These are phyloP conservation scores for Portunus trituberculatus DNA, from an alignment of 1,140 invertebrate genomes.

Conservation along the genomic window DNA sequence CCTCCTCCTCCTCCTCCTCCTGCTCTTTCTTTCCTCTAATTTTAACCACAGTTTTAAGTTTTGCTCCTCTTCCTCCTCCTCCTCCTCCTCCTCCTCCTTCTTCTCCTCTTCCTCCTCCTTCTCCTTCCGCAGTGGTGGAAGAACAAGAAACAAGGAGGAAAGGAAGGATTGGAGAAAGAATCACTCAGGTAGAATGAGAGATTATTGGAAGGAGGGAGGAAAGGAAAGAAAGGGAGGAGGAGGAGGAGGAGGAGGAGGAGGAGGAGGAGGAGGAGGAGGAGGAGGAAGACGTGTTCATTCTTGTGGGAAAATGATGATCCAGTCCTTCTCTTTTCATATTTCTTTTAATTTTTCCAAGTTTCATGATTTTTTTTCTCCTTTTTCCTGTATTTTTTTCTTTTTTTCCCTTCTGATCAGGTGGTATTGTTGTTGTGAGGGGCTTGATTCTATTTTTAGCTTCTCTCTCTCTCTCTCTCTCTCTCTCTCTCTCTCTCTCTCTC, in stretches of 20 bases:
- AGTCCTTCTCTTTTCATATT: not conserved
- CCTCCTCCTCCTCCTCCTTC: too few relatives aligned
- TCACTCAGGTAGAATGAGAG: not conserved
- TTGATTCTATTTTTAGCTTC: not conserved
- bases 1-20: not conserved
- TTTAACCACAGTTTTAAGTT: not conserved
- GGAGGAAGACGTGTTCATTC: not conserved
- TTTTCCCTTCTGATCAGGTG: not conserved
- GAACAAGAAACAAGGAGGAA: not conserved
- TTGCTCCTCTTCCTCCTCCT: not conserved
- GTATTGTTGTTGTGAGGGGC: too few relatives aligned
- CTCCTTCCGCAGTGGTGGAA: not conserved
- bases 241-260: slow-evolving; percentile 8
- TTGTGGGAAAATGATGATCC: not conserved
- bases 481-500: not conserved
- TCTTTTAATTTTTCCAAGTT: not conserved
- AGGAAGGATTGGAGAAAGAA: not conserved
- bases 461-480: not conserved
- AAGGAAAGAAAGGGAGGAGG: not conserved
- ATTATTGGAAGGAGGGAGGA: not conserved
- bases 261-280: not conserved
- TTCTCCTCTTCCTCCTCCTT: not conserved
- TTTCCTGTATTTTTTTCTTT: not conserved
- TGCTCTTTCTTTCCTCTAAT: not conserved
- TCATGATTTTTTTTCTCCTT: not conserved